A percentile compares a stretch with the other conserved stretches of the same genome.
Evolutionary conservation across 2,888 invertebrate species (phyloP).

Genomic region (Sarcophaga caerulescens): DNA sequence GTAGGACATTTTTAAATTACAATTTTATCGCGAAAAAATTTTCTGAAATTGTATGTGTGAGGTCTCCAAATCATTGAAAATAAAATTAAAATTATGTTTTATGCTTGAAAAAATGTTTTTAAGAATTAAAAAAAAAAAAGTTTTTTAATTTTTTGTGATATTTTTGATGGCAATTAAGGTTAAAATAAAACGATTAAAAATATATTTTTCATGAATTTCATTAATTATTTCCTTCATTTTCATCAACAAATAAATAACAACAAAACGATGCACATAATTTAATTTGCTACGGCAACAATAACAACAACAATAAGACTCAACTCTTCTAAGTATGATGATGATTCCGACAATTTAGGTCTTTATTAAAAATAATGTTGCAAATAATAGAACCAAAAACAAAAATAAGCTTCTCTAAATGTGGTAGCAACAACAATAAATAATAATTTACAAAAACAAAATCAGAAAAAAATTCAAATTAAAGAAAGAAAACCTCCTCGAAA

Average conservation of each 20-base stretch:
- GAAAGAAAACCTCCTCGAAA: conserved; percentile 52
- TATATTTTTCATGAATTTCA: conserved; percentile 16
- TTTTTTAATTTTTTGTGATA: neutral
- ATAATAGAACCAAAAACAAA: conserved; percentile 35
- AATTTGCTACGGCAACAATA: neutral
- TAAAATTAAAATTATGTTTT: too few relatives aligned
- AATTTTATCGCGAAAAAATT: too few relatives aligned
- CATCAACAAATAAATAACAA: neutral
- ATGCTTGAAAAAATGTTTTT: neutral
- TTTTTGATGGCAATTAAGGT: neutral
- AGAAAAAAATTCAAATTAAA: conserved; percentile 32
- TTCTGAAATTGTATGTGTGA: too few relatives aligned
- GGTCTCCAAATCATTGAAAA: too few relatives aligned
- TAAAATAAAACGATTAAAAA: conserved; percentile 30
- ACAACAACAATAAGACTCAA: conserved; percentile 7
- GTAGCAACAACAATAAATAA: neutral
- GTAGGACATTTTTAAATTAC: too few relatives aligned
- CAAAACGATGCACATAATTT: conserved; percentile 34
- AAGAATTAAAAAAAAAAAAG: neutral
- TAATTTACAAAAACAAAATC: neutral
- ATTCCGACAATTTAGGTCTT: conserved; percentile 49
- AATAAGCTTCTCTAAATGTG: neutral
- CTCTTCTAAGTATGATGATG: neutral
- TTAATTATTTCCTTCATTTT: conserved; percentile 12
- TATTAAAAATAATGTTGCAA: conserved; percentile 64